Conservation (phyloP, 2,888 invertebrate genomes). For the Blastobasis lacticolella region DNA sequence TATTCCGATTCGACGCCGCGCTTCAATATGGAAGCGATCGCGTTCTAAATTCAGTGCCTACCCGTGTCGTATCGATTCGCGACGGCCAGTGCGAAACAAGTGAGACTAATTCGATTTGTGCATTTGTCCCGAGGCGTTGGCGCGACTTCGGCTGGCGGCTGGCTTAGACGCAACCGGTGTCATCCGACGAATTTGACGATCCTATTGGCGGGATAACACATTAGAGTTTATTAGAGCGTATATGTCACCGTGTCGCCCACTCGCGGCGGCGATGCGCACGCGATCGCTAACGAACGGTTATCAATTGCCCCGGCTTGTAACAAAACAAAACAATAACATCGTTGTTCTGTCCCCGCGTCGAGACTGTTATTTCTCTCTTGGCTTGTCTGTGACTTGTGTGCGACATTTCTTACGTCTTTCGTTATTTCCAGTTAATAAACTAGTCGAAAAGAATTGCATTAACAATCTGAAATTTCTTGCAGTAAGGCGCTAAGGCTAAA, state of each 20-base stretch:
- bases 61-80: conserved; percentile 39
- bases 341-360: too few relatives aligned
- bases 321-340: too few relatives aligned
- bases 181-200: not conserved
- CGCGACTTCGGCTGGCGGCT: conserved; percentile 11
- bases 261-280: conserved; percentile 21
- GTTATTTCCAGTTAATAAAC: too few relatives aligned
- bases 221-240: conserved; percentile 48
- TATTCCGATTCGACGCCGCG: conserved; percentile 23
- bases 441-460: too few relatives aligned
- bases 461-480: too few relatives aligned
- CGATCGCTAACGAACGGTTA: conserved; percentile 19
- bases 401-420: too few relatives aligned
- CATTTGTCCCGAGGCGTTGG: conserved; percentile 26
- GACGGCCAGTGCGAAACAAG: conserved; percentile 34
- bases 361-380: conserved; percentile 1
- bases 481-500: too few relatives aligned
- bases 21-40: conserved; percentile 14
- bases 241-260: conserved; percentile 36
- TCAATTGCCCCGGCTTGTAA: conserved; percentile 4
- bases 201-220: conserved; percentile 36
- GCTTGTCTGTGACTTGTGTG: too few relatives aligned
- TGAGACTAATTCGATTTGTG: conserved; percentile 51
- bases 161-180: too few relatives aligned
- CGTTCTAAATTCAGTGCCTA: conserved; percentile 19